phyloP scores from a whole-genome alignment of 2,888 invertebrate species.

The Epinotia nisella region DNA sequence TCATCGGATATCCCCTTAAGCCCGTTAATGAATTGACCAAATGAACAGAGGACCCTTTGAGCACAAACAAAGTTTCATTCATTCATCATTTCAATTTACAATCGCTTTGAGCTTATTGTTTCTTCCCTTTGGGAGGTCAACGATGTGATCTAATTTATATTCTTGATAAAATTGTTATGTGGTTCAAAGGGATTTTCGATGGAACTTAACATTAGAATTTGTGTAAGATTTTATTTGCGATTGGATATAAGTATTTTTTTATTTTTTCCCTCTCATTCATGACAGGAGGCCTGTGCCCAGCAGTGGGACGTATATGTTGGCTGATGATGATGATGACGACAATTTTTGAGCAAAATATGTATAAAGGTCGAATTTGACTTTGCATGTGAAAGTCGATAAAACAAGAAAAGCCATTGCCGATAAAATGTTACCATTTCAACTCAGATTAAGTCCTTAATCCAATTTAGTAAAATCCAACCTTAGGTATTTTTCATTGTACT shows the following conservation, averaged over 20 bases:
- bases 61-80: constrained; percentile 29
- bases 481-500: too few relatives aligned
- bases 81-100: constrained; percentile 28
- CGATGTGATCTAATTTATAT: neutral
- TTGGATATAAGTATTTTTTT: neutral
- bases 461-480: too few relatives aligned
- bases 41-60: constrained; percentile 20
- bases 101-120: constrained; percentile 30
- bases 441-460: too few relatives aligned
- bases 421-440: too few relatives aligned
- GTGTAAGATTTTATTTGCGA: neutral
- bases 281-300: too few relatives aligned
- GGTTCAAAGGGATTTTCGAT: neutral
- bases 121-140: constrained; percentile 5
- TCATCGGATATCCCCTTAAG: constrained; percentile 15
- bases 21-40: constrained; percentile 27
- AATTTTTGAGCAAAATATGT: too few relatives aligned
- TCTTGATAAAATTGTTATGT: neutral
- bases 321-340: too few relatives aligned
- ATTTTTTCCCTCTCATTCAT: too few relatives aligned
- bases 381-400: too few relatives aligned
- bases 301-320: too few relatives aligned
- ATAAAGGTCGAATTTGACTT: too few relatives aligned
- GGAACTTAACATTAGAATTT: neutral
- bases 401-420: too few relatives aligned